Evolutionary conservation across 2,113 vertebrate genomes (phyloP).

Genomic region (Gymnorhina tibicen): DNA sequence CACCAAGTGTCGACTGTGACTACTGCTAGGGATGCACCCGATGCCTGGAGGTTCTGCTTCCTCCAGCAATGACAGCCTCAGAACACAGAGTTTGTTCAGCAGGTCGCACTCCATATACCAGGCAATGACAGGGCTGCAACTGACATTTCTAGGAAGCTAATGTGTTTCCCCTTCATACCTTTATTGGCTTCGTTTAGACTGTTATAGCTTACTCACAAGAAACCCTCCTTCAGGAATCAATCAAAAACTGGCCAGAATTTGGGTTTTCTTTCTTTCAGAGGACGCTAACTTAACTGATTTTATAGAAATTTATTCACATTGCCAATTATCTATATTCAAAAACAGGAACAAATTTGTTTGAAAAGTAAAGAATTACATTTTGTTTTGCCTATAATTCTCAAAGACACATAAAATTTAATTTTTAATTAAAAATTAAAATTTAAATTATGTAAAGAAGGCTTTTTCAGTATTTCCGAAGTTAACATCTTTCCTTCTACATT

Average conservation of each 20-base stretch:
- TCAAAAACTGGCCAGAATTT: background rate
- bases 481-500: background rate
- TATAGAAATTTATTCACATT: background rate
- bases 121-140: background rate
- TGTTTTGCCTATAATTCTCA: background rate
- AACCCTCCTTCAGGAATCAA: background rate
- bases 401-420: background rate
- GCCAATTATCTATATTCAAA: background rate
- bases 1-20: rapidly evolving
- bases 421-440: background rate
- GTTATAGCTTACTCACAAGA: background rate
- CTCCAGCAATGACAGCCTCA: background rate
- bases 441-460: background rate
- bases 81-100: background rate
- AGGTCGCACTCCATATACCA: background rate
- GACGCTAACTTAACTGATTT: background rate
- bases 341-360: background rate
- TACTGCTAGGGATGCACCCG: background rate
- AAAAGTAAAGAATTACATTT: background rate
- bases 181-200: background rate
- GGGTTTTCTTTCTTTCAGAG: background rate
- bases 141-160: background rate
- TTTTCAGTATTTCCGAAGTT: background rate
- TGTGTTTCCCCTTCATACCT: background rate
- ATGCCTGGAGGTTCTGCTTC: background rate